Percentiles rank a stretch among this genome's conserved stretches.
Evolutionary conservation across 2,888 invertebrate species (phyloP).

Genomic region (Eupithecia subfuscata): DNA sequence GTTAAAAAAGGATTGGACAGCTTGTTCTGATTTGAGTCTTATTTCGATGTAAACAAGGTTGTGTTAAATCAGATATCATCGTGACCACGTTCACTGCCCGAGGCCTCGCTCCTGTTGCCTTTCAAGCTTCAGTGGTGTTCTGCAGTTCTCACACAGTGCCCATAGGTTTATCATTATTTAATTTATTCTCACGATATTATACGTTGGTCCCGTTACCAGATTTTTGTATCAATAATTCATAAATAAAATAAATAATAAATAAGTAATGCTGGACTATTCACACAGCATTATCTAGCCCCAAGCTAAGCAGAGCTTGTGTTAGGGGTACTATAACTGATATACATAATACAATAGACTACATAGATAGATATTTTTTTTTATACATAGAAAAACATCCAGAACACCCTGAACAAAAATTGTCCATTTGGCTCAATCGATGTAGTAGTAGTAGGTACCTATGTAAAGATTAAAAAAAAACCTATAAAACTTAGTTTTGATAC

Average conservation of each 20-base stretch:
- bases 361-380: too few species aligned
- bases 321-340: too few species aligned
- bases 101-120: constrained; percentile 76
- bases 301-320: too few species aligned
- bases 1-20: not conserved
- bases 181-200: constrained; percentile 22
- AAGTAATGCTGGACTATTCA: too few species aligned
- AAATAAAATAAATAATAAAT: too few species aligned
- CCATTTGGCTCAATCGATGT: not conserved
- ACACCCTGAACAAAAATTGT: too few species aligned
- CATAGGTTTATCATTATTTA: constrained; percentile 22
- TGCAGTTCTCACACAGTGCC: constrained; percentile 34
- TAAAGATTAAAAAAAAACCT: not conserved
- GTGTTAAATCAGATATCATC: constrained; percentile 49
- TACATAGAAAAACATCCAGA: too few species aligned
- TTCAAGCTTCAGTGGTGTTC: constrained; percentile 60
- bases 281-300: too few species aligned
- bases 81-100: constrained; percentile 74
- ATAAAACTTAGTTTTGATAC: too few species aligned
- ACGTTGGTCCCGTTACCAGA: not conserved
- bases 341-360: too few species aligned
- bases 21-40: not conserved
- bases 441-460: too few species aligned
- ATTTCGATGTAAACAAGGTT: not conserved
- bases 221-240: not conserved